Evolutionary conservation across 1,140 invertebrate species (phyloP).

Genomic region (Heliconius eleuchia): DNA sequence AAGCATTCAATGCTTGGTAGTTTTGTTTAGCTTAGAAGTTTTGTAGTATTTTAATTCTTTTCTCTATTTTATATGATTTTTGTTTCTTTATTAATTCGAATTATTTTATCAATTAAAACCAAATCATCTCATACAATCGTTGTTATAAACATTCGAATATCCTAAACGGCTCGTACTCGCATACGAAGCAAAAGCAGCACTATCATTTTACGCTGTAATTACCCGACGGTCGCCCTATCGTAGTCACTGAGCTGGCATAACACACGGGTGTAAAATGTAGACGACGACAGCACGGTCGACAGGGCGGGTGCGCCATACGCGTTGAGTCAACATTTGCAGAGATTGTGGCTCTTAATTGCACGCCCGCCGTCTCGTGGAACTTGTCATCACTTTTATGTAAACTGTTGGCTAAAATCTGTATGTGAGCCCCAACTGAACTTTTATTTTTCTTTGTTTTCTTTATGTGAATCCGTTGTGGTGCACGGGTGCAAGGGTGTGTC

Average conservation of each 20-base stretch:
- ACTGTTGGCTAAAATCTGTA: background rate
- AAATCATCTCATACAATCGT: too few species aligned
- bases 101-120: too few species aligned
- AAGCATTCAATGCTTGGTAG: too few species aligned
- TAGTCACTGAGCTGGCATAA: slow-evolving; percentile 9
- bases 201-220: background rate
- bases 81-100: too few species aligned
- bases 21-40: too few species aligned
- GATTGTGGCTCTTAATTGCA: slow-evolving; percentile 48
- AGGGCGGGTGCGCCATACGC: background rate
- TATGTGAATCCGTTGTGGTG: too few species aligned
- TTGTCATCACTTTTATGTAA: slow-evolving; percentile 19
- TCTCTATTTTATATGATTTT: too few species aligned
- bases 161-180: too few species aligned
- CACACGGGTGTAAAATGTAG: slow-evolving; percentile 4
- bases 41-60: too few species aligned
- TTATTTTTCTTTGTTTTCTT: background rate
- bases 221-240: background rate
- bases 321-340: slow-evolving; percentile 44
- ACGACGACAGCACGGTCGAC: slow-evolving; percentile 5
- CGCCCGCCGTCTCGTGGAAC: slow-evolving; percentile 28
- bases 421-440: background rate
- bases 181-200: background rate
- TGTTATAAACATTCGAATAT: too few species aligned
- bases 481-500: too few species aligned